These are phyloP conservation scores for Hedychridium roseum DNA, from an alignment of 2,888 invertebrate species.

Conservation along the genomic window DNA sequence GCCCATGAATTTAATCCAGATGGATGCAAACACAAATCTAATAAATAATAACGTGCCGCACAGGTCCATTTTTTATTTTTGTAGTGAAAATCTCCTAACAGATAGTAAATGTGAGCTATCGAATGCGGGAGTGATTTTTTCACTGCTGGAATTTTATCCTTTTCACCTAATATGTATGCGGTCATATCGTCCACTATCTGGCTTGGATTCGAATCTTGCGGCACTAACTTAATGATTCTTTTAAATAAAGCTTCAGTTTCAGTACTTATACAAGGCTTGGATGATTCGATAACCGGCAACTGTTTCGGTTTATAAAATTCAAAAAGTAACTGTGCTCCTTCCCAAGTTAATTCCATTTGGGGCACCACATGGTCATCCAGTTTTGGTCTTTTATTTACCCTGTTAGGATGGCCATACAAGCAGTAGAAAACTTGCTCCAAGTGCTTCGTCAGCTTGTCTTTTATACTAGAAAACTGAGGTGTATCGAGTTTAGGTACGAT, in stretches of 20 bases:
- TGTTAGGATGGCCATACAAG: slow-evolving; percentile 83
- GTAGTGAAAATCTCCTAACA: slow-evolving; percentile 93
- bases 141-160: slow-evolving; percentile 67
- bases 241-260: slow-evolving; percentile 82
- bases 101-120: slow-evolving; percentile 82
- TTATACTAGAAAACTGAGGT: slow-evolving; percentile 70
- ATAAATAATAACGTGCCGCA: slow-evolving; percentile 82
- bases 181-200: slow-evolving; percentile 71
- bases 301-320: slow-evolving; percentile 82
- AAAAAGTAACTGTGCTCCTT: slow-evolving; percentile 77
- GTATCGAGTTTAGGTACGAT: slow-evolving; percentile 75
- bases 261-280: slow-evolving; percentile 78
- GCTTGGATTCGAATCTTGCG: slow-evolving; percentile 73
- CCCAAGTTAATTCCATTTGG: slow-evolving; percentile 76
- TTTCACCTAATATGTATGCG: slow-evolving; percentile 73
- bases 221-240: slow-evolving; percentile 75
- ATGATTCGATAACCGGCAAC: slow-evolving; percentile 84
- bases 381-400: slow-evolving; percentile 69
- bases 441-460: slow-evolving; percentile 77
- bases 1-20: slow-evolving; percentile 92
- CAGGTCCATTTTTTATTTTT: slow-evolving; percentile 81
- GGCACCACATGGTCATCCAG: slow-evolving; percentile 80
- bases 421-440: slow-evolving; percentile 89
- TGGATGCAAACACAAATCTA: slow-evolving; percentile 84
- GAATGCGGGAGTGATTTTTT: slow-evolving; percentile 68